A percentile compares a stretch with the other conserved stretches of the same genome.
Conservation (phyloP, 2,888 invertebrate species). For the Eupithecia abbreviata region DNA sequence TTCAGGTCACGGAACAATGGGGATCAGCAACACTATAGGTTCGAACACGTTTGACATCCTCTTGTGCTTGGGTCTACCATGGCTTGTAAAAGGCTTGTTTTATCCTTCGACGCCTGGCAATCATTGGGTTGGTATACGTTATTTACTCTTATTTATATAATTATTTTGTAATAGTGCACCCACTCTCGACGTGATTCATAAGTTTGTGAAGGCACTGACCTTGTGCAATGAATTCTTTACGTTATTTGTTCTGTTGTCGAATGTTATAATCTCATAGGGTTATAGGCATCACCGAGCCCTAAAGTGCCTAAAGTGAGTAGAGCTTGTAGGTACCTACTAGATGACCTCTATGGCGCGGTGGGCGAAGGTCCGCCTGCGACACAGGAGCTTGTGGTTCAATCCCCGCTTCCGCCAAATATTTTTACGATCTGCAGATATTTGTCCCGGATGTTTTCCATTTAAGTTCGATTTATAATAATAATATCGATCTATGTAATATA, state of each 20-base stretch:
- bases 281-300: not conserved
- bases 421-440: no score
- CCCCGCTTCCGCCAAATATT: no score
- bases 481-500: no score
- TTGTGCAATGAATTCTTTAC: not conserved
- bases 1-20: slow-evolving; percentile 89
- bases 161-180: not conserved
- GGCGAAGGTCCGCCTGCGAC: no score
- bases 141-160: not conserved
- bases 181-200: not conserved
- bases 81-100: slow-evolving; percentile 88
- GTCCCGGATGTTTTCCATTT: no score
- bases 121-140: slow-evolving; percentile 73
- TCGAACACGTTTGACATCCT: slow-evolving; percentile 93
- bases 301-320: no score
- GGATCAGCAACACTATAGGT: slow-evolving; percentile 91
- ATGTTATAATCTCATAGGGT: not conserved
- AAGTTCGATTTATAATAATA: no score
- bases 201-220: not conserved
- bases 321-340: no score
- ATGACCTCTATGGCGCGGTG: no score
- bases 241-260: not conserved
- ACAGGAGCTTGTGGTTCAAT: no score
- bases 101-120: slow-evolving; percentile 83
- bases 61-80: slow-evolving; percentile 90